Base-by-base conservation (phyloP, 2,888 invertebrate species). In the Aspidapion aeneum region DNA sequence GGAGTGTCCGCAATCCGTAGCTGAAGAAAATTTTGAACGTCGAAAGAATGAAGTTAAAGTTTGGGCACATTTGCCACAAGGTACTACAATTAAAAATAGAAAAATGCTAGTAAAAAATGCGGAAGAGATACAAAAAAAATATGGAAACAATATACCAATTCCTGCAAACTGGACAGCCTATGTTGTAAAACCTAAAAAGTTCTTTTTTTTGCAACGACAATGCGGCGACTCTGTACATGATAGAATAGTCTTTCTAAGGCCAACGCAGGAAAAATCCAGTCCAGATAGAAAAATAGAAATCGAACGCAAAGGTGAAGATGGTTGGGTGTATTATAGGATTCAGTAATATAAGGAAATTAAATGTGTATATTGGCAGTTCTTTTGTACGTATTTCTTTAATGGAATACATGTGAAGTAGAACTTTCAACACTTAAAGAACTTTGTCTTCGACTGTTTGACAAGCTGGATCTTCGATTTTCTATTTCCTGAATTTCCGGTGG, bases 401-500 rank as follows among this genome's bases (percentile, higher is more conserved):
- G n/a, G n/a, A n/a, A n/a, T n/a, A n/a, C n/a, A n/a, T n/a, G n/a
- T n/a, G n/a, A n/a, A n/a, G n/a, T n/a, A n/a, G n/a, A n/a, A n/a
- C n/a, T n/a, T n/a, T n/a, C n/a, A n/a, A n/a, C n/a, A n/a, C n/a
- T n/a, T n/a, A n/a, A n/a, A n/a, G n/a, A n/a, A n/a, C n/a, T n/a
- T n/a, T n/a, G n/a, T n/a, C n/a, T n/a, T 5, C 52, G 17, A n/a
- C 5, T 9, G 17, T n/a, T 52, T 5, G 52, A 18, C 17, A 52
- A 19, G 7, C 18, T 20, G 2, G 56, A 20, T 52, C 59, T 64
- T 35, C 55, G 21, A n/a, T 65, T 58, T 58, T 67, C 65, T 19
- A 67, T 59, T 16, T 62, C 21, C 52, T 57, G 50, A 17, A 67
- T 60, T 9, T 52, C 62, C 16, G 56, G 18, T 12, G 67, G 67